Conservation (phyloP, 2,888 invertebrate species). For the Meteorus cinctellus region DNA sequence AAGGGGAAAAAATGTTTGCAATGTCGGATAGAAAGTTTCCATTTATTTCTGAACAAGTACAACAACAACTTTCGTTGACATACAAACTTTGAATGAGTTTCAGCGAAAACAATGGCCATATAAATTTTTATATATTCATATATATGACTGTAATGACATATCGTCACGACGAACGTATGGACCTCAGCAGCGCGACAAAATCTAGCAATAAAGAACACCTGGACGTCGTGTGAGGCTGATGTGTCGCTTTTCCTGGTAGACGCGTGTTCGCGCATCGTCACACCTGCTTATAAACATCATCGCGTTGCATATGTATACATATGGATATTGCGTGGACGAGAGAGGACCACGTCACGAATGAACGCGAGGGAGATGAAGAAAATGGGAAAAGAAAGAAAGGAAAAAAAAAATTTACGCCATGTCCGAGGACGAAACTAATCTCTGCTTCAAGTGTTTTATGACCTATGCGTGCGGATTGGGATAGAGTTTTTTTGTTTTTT, state of each 20-base stretch:
- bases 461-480: constrained; percentile 22
- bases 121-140: neutral
- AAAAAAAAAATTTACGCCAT: constrained; percentile 4
- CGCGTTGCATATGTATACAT: constrained; percentile 13
- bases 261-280: constrained; percentile 73
- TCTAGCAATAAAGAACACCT: constrained; percentile 67
- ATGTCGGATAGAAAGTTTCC: constrained; percentile 4
- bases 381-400: constrained; percentile 22
- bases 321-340: neutral
- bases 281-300: constrained; percentile 67
- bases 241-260: constrained; percentile 67
- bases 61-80: constrained; percentile 14
- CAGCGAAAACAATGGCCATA: constrained; percentile 7
- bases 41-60: neutral
- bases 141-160: constrained; percentile 18
- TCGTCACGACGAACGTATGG: constrained; percentile 49
- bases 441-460: constrained; percentile 8
- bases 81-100: constrained; percentile 16
- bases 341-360: constrained; percentile 23
- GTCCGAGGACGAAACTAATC: constrained; percentile 2
- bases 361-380: constrained; percentile 16
- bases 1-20: constrained; percentile 10
- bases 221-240: constrained; percentile 58
- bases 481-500: constrained; percentile 7
- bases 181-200: constrained; percentile 51